Evolutionary conservation across 2,113 vertebrate genomes (phyloP).

Genomic region (Carassius carassius): DNA sequence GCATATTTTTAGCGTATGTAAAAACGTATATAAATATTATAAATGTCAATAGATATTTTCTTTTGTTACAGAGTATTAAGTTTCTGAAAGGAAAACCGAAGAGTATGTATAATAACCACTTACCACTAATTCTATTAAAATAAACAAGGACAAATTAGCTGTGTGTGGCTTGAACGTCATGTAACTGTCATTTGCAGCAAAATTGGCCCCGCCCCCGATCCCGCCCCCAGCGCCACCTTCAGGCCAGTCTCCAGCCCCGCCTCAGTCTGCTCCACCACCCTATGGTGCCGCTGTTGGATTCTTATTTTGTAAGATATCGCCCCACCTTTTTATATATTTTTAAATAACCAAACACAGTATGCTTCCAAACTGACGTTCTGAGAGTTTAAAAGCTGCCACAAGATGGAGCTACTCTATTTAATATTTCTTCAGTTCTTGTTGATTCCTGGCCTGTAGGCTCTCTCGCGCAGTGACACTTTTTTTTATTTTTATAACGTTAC

Average conservation of each 20-base stretch:
- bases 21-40: neutral
- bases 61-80: constrained; percentile 68
- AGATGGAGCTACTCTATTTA: neutral
- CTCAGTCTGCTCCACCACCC: constrained; percentile 25
- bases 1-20: too few species aligned
- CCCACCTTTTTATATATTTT: neutral
- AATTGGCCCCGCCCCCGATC: constrained; percentile 47
- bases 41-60: neutral
- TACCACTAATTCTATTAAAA: neutral
- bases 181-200: constrained; percentile 58
- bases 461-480: neutral
- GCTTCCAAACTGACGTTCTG: neutral
- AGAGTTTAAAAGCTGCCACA: constrained; percentile 1
- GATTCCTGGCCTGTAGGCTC: neutral
- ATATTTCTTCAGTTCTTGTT: neutral
- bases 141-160: neutral
- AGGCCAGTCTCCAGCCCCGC: constrained; percentile 8
- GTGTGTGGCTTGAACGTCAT: neutral
- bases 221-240: constrained; percentile 38
- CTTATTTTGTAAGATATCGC: constrained; percentile 65
- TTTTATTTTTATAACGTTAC: constrained; percentile 43
- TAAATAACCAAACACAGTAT: neutral
- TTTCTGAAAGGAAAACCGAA: constrained; percentile 68
- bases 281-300: constrained; percentile 55
- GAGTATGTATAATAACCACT: constrained; percentile 62